Percentiles rank a stretch among this genome's conserved stretches.
Conservation (phyloP, 2,113 vertebrate species). For the Cephalopterus ornatus region DNA sequence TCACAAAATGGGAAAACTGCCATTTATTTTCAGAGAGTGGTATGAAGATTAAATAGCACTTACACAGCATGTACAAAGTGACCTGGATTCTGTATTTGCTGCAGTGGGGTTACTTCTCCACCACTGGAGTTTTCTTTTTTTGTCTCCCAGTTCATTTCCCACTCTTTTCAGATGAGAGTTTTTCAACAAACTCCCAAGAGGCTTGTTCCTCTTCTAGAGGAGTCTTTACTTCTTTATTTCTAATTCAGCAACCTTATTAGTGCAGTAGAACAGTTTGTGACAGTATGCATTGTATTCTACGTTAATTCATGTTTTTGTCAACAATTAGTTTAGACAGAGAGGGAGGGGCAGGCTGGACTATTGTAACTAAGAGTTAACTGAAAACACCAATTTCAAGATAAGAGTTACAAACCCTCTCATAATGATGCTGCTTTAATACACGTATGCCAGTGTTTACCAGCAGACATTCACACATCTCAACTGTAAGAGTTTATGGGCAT, state of each 20-base stretch:
- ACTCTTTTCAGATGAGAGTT: not conserved
- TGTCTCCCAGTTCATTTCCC: not conserved
- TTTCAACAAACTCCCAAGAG: not conserved
- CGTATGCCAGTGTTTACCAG: not conserved
- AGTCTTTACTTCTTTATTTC: not conserved
- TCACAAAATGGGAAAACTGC: not conserved
- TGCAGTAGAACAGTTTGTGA: not conserved
- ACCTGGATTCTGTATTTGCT: not conserved
- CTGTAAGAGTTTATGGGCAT: not conserved
- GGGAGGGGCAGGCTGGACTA: not conserved
- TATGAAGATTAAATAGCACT: not conserved
- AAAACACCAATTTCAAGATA: not conserved
- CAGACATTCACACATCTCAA: not conserved
- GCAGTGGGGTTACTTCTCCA: not conserved
- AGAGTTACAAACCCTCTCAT: not conserved
- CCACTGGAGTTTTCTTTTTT: not conserved
- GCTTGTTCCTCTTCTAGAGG: not conserved
- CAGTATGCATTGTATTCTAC: not conserved
- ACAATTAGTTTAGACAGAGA: not conserved
- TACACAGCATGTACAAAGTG: not conserved
- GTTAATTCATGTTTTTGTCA: not conserved
- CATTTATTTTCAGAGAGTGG: not conserved
- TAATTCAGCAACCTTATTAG: not conserved
- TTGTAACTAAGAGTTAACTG: not conserved
- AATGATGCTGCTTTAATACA: not conserved